Conservation (phyloP, 2,797 vertebrate species). For the Sebastes oblongus region DNA sequence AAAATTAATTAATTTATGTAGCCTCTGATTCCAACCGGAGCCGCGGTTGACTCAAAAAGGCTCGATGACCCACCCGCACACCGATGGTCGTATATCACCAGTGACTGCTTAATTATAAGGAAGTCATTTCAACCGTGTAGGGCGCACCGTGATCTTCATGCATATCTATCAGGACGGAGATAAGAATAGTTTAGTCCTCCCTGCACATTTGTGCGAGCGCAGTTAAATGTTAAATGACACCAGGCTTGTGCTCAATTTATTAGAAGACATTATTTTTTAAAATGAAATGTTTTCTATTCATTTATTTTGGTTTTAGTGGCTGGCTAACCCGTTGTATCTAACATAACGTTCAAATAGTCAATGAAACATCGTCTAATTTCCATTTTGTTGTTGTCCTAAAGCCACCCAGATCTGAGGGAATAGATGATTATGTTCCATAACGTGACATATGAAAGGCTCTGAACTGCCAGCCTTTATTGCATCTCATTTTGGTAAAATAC, state of each 20-base stretch:
- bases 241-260: conserved; percentile 19
- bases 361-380: conserved; percentile 40
- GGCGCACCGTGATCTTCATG: conserved; percentile 53
- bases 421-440: conserved; percentile 61
- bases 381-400: conserved; percentile 30
- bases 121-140: conserved; percentile 58
- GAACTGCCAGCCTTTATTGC: conserved; percentile 67
- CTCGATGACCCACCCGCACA: conserved; percentile 56
- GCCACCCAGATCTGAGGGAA: conserved; percentile 26
- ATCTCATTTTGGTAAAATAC: conserved; percentile 74
- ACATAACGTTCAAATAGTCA: conserved; percentile 8
- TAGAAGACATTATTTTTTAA: conserved; percentile 22
- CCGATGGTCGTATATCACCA: conserved; percentile 70
- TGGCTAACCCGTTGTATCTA: conserved; percentile 16
- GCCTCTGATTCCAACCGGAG: conserved; percentile 41
- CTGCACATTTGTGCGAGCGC: conserved; percentile 35
- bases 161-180: conserved; percentile 61
- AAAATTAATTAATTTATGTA: conserved; percentile 69
- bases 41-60: conserved; percentile 39
- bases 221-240: conserved; percentile 49
- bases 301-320: conserved; percentile 10
- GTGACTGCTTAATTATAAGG: conserved; percentile 77
- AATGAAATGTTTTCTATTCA: conserved; percentile 13
- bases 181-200: conserved; percentile 56
- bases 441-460: conserved; percentile 58